phyloP scores from a whole-genome alignment of 1,140 invertebrate genomes.

The Zaprionus tsacasi region DNA sequence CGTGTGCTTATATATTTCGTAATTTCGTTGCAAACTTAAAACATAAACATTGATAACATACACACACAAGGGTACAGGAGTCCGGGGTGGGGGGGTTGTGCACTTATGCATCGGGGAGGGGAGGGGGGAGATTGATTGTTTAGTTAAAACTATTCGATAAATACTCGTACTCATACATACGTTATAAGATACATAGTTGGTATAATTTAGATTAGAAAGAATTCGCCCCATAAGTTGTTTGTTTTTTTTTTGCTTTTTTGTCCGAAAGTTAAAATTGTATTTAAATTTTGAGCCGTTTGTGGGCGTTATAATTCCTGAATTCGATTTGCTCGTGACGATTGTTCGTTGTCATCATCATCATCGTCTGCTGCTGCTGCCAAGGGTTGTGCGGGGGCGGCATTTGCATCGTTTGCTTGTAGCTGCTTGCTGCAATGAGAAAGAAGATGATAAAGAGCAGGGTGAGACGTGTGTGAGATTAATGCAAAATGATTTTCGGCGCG shows the following conservation, averaged over 20 bases:
- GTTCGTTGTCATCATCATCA: slow-evolving; percentile 35
- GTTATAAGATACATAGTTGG: slow-evolving; percentile 31
- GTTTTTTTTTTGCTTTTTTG: not conserved
- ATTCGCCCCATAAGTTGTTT: not conserved
- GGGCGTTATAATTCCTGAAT: slow-evolving; percentile 56
- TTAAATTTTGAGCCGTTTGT: slow-evolving; percentile 75
- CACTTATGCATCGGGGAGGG: too few species aligned
- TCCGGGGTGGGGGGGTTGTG: not conserved
- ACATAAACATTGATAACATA: slow-evolving; percentile 31
- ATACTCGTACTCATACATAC: slow-evolving; percentile 42
- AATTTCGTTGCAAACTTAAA: slow-evolving; percentile 22
- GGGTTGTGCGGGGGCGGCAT: not conserved
- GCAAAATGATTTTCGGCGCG: slow-evolving; percentile 40
- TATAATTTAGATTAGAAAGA: slow-evolving; percentile 25
- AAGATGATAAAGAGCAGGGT: not conserved
- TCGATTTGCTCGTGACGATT: slow-evolving; percentile 33
- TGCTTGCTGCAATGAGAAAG: slow-evolving; percentile 51
- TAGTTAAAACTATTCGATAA: slow-evolving; percentile 54
- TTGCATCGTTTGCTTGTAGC: slow-evolving; percentile 15
- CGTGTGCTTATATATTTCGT: slow-evolving; percentile 39
- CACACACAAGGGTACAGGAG: slow-evolving; percentile 6
- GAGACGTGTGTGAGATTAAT: slow-evolving; percentile 48
- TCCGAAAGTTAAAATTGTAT: slow-evolving; percentile 66
- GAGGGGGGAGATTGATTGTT: not conserved
- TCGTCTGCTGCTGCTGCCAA: not conserved